phyloP scores from a whole-genome alignment of 2,888 invertebrate genomes.

The Monoplex corrugatus region DNA sequence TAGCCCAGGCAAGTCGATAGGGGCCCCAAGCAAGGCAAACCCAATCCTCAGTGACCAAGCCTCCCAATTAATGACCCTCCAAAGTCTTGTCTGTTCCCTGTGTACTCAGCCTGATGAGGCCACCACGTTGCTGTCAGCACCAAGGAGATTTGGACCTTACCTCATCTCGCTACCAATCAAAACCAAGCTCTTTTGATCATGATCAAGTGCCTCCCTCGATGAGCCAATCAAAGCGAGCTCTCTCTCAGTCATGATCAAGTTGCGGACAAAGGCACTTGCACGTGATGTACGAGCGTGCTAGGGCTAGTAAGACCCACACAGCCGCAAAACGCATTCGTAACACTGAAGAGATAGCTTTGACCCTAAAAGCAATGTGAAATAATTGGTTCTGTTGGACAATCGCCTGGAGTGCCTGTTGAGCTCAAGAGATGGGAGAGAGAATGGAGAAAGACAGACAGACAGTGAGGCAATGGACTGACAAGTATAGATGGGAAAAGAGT shows the following conservation, averaged over 20 bases:
- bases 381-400: slow-evolving; percentile 44
- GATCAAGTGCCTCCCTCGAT: slow-evolving; percentile 37
- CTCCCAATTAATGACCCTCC: slow-evolving; percentile 44
- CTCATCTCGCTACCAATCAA: slow-evolving; percentile 30
- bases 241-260: slow-evolving; percentile 45
- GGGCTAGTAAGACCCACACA: slow-evolving; percentile 37
- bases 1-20: slow-evolving; percentile 17
- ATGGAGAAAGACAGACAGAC: background rate
- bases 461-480: no score
- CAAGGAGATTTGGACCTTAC: slow-evolving; percentile 29
- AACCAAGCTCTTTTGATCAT: slow-evolving; percentile 44
- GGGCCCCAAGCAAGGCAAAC: background rate
- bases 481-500: background rate
- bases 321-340: slow-evolving; percentile 45
- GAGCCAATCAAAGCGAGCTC: slow-evolving; percentile 44
- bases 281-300: slow-evolving; percentile 42
- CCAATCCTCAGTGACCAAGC: slow-evolving; percentile 42
- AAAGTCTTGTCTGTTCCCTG: slow-evolving; percentile 44
- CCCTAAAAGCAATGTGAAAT: slow-evolving; percentile 33
- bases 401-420: slow-evolving; percentile 21
- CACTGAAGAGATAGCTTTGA: slow-evolving; percentile 29
- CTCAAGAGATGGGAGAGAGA: background rate
- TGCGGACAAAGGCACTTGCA: slow-evolving; percentile 14
- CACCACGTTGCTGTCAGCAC: slow-evolving; percentile 42
- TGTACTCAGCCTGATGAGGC: slow-evolving; percentile 49